Conservation (phyloP, 2,888 invertebrate species). For the Dromius quadrimaculatus region DNA sequence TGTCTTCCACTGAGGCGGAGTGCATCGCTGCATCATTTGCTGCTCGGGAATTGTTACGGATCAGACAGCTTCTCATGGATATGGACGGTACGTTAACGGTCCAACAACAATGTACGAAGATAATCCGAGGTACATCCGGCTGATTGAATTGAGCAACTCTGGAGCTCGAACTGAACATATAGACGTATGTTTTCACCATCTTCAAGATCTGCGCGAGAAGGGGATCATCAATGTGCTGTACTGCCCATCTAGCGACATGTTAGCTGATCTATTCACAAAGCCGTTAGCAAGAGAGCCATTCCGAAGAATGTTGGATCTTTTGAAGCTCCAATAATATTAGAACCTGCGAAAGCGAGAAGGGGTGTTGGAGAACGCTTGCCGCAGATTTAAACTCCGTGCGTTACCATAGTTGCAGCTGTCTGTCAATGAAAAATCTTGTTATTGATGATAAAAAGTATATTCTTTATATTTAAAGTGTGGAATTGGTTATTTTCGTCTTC, state of each 20-base stretch:
- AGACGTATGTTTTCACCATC: conserved; percentile 1
- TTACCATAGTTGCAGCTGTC: too few species aligned
- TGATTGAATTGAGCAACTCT: not conserved
- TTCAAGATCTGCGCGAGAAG: not conserved
- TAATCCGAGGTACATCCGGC: too few species aligned
- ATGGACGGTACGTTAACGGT: not conserved
- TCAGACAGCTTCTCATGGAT: too few species aligned
- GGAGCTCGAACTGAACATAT: conserved; percentile 6
- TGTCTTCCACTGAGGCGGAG: conserved; percentile 5
- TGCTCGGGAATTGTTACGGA: too few species aligned
- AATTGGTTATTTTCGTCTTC: too few species aligned
- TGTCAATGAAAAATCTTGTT: too few species aligned
- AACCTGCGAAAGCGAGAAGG: not conserved
- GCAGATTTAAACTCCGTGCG: too few species aligned
- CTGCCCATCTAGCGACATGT: conserved; percentile 2
- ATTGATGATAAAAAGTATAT: too few species aligned
- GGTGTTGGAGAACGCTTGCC: not conserved
- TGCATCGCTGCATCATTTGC: too few species aligned
- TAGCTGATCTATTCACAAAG: conserved; percentile 15
- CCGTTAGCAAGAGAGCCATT: conserved; percentile 21
- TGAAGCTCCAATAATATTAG: conserved; percentile 1
- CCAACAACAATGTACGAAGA: not conserved
- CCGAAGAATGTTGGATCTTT: not conserved
- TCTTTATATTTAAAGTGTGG: too few species aligned
- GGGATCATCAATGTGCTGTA: not conserved